Conservation (phyloP, 2,113 vertebrate species). For the Mesembrinibis cayennensis region DNA sequence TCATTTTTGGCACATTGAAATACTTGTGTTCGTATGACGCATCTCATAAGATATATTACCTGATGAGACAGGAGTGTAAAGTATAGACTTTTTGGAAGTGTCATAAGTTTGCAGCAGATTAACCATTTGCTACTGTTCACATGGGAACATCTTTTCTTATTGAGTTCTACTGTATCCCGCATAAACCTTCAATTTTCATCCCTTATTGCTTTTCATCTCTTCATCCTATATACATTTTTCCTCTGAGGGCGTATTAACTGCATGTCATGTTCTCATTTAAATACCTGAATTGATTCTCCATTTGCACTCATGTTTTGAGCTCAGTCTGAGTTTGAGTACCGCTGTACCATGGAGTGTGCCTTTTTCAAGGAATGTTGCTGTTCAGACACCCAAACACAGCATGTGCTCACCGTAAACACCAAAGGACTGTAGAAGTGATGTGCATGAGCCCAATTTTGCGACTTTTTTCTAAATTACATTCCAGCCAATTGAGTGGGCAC, state of each 20-base stretch:
- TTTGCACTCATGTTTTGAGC: not conserved
- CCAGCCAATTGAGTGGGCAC: not conserved
- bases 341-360: not conserved
- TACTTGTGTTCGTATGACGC: not conserved
- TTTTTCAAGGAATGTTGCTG: not conserved
- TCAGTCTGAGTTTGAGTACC: not conserved
- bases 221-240: not conserved
- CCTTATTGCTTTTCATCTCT: not conserved
- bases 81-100: not conserved
- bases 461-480: not conserved
- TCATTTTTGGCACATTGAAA: constrained; percentile 34
- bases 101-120: not conserved
- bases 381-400: not conserved
- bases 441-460: not conserved
- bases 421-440: not conserved
- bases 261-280: not conserved
- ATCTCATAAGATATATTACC: not conserved
- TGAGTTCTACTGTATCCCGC: not conserved
- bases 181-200: not conserved
- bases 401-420: not conserved
- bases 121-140: not conserved
- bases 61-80: not conserved
- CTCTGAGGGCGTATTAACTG: not conserved
- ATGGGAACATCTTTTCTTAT: not conserved
- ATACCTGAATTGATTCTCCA: not conserved